Evolutionary conservation across 2,888 invertebrate species (phyloP).

Genomic region (Sycophila texana): DNA sequence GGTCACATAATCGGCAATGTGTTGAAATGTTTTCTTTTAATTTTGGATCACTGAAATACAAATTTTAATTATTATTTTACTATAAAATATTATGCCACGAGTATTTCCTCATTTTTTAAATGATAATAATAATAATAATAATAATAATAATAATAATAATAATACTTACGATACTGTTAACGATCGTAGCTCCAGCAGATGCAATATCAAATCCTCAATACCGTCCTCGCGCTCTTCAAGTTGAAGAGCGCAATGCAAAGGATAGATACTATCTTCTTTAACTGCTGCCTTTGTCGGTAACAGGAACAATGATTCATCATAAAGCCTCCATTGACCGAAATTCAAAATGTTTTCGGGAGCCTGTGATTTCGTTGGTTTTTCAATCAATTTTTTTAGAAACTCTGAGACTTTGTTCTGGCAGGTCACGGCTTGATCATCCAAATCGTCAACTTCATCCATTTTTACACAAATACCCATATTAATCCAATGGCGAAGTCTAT

Average conservation of each 20-base stretch:
- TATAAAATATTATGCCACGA: background rate
- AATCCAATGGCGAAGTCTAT: constrained; percentile 85
- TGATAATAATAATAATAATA: too few species aligned
- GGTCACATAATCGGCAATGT: constrained; percentile 77
- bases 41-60: constrained; percentile 51
- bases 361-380: constrained; percentile 73
- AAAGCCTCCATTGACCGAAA: constrained; percentile 69
- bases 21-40: constrained; percentile 64
- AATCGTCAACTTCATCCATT: constrained; percentile 69
- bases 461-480: constrained; percentile 80
- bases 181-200: constrained; percentile 75
- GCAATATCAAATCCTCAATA: constrained; percentile 71
- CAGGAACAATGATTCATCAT: constrained; percentile 71
- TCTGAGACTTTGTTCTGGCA: constrained; percentile 76
- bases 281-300: constrained; percentile 67
- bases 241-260: constrained; percentile 77
- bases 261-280: constrained; percentile 65
- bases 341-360: constrained; percentile 70
- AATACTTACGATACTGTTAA: constrained; percentile 76
- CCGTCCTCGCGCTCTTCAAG: constrained; percentile 72
- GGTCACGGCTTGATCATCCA: constrained; percentile 69
- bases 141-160: too few species aligned
- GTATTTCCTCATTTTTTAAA: background rate
- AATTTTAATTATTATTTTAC: constrained; percentile 2
- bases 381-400: constrained; percentile 75